Evolutionary conservation across 2,797 vertebrate genomes (phyloP).

Genomic region (Silurus aristotelis): DNA sequence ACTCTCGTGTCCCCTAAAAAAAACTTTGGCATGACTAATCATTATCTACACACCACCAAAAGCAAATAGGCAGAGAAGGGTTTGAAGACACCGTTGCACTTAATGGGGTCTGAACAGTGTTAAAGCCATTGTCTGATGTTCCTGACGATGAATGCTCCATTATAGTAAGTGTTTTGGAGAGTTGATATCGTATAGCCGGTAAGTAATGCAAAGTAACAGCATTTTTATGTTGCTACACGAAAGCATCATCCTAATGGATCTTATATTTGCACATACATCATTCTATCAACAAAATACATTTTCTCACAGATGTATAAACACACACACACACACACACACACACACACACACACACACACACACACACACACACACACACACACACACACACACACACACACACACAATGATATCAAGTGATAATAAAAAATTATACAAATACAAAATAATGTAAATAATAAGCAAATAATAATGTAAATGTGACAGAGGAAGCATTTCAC

Average conservation of each 20-base stretch:
- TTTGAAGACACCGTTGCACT: constrained; percentile 13
- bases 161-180: constrained; percentile 29
- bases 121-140: constrained; percentile 44
- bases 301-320: background rate
- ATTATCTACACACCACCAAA: constrained; percentile 44
- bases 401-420: too few relatives aligned
- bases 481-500: background rate
- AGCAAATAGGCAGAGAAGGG: constrained; percentile 27
- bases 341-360: too few relatives aligned
- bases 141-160: constrained; percentile 14
- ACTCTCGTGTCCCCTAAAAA: constrained; percentile 19
- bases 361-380: too few relatives aligned
- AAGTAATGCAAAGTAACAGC: constrained; percentile 33
- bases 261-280: background rate
- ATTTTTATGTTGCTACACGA: background rate
- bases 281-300: background rate
- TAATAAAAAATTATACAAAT: background rate
- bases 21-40: constrained; percentile 26
- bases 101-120: constrained; percentile 35
- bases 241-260: constrained; percentile 11
- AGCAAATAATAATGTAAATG: background rate
- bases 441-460: background rate
- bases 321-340: too few relatives aligned
- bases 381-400: too few relatives aligned
- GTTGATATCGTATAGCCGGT: constrained; percentile 1